phyloP scores from a whole-genome alignment of 1,140 invertebrate genomes.

The Portunus trituberculatus region DNA sequence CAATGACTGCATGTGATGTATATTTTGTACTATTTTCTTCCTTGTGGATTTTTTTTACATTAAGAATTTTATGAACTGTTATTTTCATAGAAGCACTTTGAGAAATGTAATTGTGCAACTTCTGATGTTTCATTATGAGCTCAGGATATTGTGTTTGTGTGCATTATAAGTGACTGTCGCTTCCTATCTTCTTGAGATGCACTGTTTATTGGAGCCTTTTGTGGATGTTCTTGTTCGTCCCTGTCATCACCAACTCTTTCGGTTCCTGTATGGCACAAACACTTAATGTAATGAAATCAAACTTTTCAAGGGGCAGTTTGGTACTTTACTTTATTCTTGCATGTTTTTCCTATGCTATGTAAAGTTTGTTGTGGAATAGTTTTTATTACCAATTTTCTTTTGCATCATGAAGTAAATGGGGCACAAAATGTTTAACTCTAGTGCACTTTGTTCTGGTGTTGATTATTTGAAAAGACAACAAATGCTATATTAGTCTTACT shows the following conservation, averaged over 20 bases:
- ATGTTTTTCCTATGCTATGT: neutral
- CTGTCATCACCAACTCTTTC: neutral
- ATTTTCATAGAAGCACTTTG: neutral
- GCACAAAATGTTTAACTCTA: neutral
- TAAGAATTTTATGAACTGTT: neutral
- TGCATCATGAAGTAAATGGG: neutral
- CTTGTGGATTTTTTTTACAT: neutral
- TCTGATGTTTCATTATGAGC: neutral
- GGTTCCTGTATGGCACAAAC: neutral
- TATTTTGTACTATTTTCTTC: neutral
- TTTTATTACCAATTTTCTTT: neutral
- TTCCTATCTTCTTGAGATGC: neutral
- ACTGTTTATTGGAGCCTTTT: neutral
- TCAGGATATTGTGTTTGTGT: constrained; percentile 8
- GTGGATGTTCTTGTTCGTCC: neutral
- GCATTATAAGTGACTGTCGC: neutral
- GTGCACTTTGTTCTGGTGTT: neutral
- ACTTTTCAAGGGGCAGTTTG: neutral
- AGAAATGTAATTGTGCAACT: neutral
- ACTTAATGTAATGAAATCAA: neutral
- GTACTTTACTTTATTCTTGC: neutral
- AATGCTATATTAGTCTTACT: neutral
- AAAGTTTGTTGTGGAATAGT: neutral
- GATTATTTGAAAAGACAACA: neutral
- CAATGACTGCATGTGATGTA: constrained; percentile 4